phyloP scores from a whole-genome alignment of 2,113 vertebrate species.

The Actinemys pallida region DNA sequence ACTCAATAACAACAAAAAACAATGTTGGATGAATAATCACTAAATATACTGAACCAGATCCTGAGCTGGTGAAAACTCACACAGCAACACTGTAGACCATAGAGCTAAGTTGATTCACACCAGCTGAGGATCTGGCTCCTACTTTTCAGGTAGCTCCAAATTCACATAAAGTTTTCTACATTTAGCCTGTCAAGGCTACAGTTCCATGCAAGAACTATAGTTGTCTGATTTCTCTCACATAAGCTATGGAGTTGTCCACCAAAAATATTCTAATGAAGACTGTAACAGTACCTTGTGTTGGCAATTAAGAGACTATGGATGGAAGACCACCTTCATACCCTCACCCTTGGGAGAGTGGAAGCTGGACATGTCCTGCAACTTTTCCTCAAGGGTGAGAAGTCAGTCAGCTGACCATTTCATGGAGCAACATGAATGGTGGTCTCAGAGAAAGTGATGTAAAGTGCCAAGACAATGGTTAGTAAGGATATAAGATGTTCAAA shows the following conservation, averaged over 20 bases:
- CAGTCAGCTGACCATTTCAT: background rate
- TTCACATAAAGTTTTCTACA: background rate
- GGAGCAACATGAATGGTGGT: background rate
- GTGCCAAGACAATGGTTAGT: background rate
- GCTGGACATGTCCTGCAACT: background rate
- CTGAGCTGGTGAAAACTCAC: background rate
- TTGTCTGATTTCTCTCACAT: background rate
- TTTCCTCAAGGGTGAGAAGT: background rate
- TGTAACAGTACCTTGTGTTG: background rate
- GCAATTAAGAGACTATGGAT: background rate
- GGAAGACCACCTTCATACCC: background rate
- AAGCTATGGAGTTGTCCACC: background rate
- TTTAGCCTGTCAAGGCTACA: background rate
- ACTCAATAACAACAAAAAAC: background rate
- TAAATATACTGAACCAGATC: background rate
- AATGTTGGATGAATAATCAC: background rate
- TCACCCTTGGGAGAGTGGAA: background rate
- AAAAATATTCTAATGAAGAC: background rate
- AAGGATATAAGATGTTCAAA: background rate
- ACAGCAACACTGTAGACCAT: background rate
- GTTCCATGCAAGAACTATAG: accelerated
- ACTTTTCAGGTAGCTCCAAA: background rate
- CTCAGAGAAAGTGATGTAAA: background rate
- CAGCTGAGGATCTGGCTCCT: background rate
- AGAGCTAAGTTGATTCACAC: background rate